These are phyloP conservation scores for Alloscopus bannaensis DNA, from an alignment of 2,888 invertebrate genomes.

Conservation along the genomic window DNA sequence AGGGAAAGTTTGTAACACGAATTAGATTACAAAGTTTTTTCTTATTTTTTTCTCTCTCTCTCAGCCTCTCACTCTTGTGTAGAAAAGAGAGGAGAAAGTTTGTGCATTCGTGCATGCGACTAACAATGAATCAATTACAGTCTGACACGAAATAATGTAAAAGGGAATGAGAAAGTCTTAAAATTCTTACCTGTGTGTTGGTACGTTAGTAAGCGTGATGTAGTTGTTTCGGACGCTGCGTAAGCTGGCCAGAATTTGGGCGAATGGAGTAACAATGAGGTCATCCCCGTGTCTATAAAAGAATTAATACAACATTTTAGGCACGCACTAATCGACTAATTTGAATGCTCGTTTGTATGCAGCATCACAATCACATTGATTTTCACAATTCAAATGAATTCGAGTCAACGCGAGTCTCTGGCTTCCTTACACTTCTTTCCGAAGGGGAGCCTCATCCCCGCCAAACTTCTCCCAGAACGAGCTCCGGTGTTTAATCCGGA, in stretches of 20 bases:
- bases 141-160: background rate
- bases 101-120: background rate
- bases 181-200: slow-evolving; percentile 87
- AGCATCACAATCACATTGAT: background rate
- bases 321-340: too few species aligned
- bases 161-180: background rate
- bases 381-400: background rate
- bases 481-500: slow-evolving; percentile 85
- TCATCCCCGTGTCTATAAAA: slow-evolving; percentile 96
- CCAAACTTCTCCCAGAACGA: slow-evolving; percentile 89
- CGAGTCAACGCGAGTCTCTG: slow-evolving; percentile 25
- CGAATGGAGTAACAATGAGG: slow-evolving; percentile 99
- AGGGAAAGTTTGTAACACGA: slow-evolving; percentile 22
- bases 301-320: slow-evolving; percentile 48
- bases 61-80: too few species aligned
- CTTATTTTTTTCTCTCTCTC: too few species aligned
- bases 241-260: slow-evolving; percentile 99
- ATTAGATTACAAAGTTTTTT: slow-evolving; percentile 49
- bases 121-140: slow-evolving; percentile 46
- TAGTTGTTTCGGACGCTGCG: slow-evolving; percentile 99
- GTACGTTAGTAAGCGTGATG: slow-evolving; percentile 96
- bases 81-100: slow-evolving; percentile 42
- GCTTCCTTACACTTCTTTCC: slow-evolving; percentile 56
- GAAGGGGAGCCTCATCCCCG: slow-evolving; percentile 51
- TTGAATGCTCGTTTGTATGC: too few species aligned